Percentiles rank a stretch among this genome's conserved stretches.
Evolutionary conservation across 2,113 vertebrate genomes (phyloP).

Genomic region (Taxidea taxus): DNA sequence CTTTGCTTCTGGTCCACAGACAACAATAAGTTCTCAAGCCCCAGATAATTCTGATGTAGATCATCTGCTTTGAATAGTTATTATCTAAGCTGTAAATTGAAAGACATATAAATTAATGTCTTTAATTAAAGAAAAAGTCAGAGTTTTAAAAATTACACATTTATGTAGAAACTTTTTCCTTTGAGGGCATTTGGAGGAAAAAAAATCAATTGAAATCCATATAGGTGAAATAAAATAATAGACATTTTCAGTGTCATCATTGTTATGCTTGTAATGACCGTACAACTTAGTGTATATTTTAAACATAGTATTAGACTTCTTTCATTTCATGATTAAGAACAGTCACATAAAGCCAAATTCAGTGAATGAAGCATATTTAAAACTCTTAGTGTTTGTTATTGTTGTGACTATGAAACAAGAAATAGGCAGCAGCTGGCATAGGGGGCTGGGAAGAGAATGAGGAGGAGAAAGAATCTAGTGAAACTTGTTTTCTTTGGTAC

Average conservation of each 20-base stretch:
- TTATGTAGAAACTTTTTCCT: neutral
- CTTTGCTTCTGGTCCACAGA: neutral
- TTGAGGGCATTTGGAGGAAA: neutral
- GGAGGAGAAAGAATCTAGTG: neutral
- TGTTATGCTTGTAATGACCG: neutral
- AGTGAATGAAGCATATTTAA: conserved; percentile 2
- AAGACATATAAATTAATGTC: neutral
- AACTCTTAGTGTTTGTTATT: neutral
- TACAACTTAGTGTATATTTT: neutral
- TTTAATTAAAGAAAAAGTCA: neutral
- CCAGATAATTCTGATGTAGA: neutral
- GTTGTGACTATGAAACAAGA: neutral
- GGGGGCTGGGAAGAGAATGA: neutral
- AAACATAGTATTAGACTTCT: neutral
- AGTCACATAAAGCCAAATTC: neutral
- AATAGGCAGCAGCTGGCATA: neutral
- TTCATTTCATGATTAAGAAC: neutral
- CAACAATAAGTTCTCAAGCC: neutral
- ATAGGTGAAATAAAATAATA: neutral
- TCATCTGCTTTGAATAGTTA: neutral
- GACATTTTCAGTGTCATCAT: neutral
- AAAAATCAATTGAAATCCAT: neutral
- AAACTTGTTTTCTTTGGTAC: neutral
- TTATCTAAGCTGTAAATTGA: neutral
- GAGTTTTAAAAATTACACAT: neutral